These are phyloP conservation scores for Trichoplusia ni DNA, from an alignment of 1,140 invertebrate genomes.

Conservation along the genomic window DNA sequence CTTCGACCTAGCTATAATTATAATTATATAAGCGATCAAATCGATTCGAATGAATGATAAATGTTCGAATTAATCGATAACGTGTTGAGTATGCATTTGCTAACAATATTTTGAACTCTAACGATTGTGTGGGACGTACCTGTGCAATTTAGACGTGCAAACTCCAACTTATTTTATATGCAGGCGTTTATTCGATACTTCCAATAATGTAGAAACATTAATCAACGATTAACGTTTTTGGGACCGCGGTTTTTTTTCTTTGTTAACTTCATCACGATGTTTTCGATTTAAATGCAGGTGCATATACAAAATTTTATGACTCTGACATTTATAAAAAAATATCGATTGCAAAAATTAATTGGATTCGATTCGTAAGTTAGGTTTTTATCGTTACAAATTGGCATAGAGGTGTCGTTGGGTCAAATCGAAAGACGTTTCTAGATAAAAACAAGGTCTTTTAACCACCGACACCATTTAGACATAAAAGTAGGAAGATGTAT, in stretches of 20 bases:
- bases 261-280: constrained; percentile 2
- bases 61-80: no score
- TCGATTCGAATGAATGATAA: no score
- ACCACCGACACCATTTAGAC: no score
- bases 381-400: background rate
- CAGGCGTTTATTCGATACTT: no score
- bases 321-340: background rate
- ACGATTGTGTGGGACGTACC: no score
- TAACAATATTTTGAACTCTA: no score
- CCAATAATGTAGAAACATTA: background rate
- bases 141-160: no score
- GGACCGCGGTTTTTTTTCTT: background rate
- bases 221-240: constrained; percentile 19
- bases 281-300: constrained; percentile 7
- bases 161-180: no score
- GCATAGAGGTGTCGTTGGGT: background rate
- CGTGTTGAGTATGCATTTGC: no score
- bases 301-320: constrained; percentile 8
- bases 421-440: constrained; percentile 17
- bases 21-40: no score
- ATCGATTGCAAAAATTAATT: background rate
- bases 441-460: no score
- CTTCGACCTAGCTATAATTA: no score
- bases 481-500: constrained; percentile 31
- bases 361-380: background rate